Conservation (phyloP, 2,888 invertebrate genomes). For the Theretra japonica region DNA sequence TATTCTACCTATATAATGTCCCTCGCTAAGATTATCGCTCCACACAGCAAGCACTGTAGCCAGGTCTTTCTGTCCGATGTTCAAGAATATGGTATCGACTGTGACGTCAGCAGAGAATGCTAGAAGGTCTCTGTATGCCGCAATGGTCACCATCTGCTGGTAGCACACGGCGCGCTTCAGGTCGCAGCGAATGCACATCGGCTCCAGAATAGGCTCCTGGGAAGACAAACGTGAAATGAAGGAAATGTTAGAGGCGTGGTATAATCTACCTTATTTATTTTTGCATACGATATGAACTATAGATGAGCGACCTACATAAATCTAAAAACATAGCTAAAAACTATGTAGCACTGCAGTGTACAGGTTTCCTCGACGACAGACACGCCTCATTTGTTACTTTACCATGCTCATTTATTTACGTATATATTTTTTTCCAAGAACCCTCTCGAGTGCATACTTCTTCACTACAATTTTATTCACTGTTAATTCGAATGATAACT, state of each 20-base stretch:
- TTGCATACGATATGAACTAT: too few relatives aligned
- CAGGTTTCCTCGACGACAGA: too few relatives aligned
- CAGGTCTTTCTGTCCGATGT: conserved; percentile 90
- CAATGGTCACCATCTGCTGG: conserved; percentile 52
- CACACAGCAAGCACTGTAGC: conserved; percentile 89
- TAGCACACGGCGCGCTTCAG: conserved; percentile 85
- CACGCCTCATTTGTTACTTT: too few relatives aligned
- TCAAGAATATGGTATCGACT: conserved; percentile 87
- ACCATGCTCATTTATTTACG: too few relatives aligned
- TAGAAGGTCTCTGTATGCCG: conserved; percentile 67
- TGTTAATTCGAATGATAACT: too few relatives aligned
- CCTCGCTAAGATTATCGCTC: conserved; percentile 88
- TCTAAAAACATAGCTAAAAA: too few relatives aligned
- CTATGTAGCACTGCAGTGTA: too few relatives aligned
- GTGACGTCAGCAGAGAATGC: conserved; percentile 87
- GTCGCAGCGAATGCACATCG: conserved; percentile 88
- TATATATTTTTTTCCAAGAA: too few relatives aligned
- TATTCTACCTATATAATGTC: conserved; percentile 78
- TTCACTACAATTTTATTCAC: too few relatives aligned
- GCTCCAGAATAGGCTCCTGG: conserved; percentile 90
- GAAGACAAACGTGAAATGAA: background rate
- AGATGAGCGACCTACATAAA: too few relatives aligned
- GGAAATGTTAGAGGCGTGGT: background rate
- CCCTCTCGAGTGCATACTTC: too few relatives aligned
- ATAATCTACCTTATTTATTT: too few relatives aligned